A percentile compares a stretch with the other conserved stretches of the same genome.
Conservation (phyloP, 2,888 invertebrate species). For the Zaprionus bogoriensis region DNA sequence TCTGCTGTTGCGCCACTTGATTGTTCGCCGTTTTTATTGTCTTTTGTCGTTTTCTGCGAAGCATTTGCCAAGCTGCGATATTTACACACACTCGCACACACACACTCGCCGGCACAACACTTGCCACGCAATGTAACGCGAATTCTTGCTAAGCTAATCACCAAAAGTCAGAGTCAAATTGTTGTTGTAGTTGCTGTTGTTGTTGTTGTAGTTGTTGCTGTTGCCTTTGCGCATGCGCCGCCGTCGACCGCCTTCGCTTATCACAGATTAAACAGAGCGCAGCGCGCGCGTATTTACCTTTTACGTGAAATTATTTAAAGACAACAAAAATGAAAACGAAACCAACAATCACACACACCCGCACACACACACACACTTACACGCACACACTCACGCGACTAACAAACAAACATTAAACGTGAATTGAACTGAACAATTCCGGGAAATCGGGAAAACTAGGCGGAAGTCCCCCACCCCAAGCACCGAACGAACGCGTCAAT, state of each 20-base stretch:
- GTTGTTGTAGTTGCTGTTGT: constrained; percentile 7
- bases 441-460: constrained; percentile 60
- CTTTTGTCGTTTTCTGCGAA: constrained; percentile 63
- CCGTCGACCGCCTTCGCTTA: constrained; percentile 43
- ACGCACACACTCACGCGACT: constrained; percentile 38
- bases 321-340: constrained; percentile 54
- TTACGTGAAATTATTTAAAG: constrained; percentile 75
- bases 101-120: constrained; percentile 13
- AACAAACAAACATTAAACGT: constrained; percentile 73
- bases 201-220: constrained; percentile 11
- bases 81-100: constrained; percentile 20
- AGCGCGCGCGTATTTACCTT: constrained; percentile 62
- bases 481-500: constrained; percentile 40
- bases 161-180: constrained; percentile 62
- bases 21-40: constrained; percentile 63
- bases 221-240: constrained; percentile 60
- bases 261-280: constrained; percentile 68
- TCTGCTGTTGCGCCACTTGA: constrained; percentile 58
- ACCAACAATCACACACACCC: constrained; percentile 27
- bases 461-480: constrained; percentile 38
- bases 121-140: constrained; percentile 63
- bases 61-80: constrained; percentile 57
- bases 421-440: constrained; percentile 66
- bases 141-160: constrained; percentile 78
- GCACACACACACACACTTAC: constrained; percentile 3